Percentiles rank a stretch among this genome's conserved stretches.
Conservation (phyloP, 92 coral and sea anemone genomes). For the Phymanthus crucifer region DNA sequence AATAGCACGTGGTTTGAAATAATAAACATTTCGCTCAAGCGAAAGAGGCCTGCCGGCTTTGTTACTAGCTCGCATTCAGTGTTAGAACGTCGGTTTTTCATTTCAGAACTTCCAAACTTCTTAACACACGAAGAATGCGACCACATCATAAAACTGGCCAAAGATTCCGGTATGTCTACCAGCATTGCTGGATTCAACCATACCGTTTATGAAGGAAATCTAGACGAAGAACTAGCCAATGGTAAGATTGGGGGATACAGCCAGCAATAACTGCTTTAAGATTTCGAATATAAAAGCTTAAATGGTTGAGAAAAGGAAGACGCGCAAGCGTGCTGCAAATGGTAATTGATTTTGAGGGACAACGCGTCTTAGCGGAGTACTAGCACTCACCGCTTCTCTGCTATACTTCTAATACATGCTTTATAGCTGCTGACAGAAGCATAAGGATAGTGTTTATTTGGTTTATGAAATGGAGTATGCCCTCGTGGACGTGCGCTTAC, state of each 20-base stretch:
- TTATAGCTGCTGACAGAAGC: too few species aligned
- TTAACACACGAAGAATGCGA: slow-evolving; percentile 84
- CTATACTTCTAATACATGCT: too few species aligned
- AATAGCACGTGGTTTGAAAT: too few species aligned
- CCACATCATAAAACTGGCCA: slow-evolving; percentile 76
- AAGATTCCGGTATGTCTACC: slow-evolving; percentile 64
- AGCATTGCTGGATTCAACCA: slow-evolving; percentile 92
- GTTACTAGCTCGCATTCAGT: too few species aligned
- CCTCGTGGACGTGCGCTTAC: too few species aligned
- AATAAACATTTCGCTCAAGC: background rate
- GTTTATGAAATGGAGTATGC: background rate
- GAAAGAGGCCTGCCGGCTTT: background rate
- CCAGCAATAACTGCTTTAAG: too few species aligned
- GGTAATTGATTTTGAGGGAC: too few species aligned
- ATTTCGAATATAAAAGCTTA: too few species aligned
- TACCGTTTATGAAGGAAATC: slow-evolving; percentile 79
- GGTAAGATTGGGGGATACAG: background rate
- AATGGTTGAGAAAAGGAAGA: too few species aligned
- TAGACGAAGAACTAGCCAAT: slow-evolving; percentile 63
- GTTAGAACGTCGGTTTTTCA: background rate
- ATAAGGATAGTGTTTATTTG: background rate
- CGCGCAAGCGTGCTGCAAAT: too few species aligned
- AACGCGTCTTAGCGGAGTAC: too few species aligned
- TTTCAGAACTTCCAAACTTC: slow-evolving; percentile 81
- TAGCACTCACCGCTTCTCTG: too few species aligned